Conservation (phyloP, 2,797 vertebrate genomes). For the Manis pentadactyla region DNA sequence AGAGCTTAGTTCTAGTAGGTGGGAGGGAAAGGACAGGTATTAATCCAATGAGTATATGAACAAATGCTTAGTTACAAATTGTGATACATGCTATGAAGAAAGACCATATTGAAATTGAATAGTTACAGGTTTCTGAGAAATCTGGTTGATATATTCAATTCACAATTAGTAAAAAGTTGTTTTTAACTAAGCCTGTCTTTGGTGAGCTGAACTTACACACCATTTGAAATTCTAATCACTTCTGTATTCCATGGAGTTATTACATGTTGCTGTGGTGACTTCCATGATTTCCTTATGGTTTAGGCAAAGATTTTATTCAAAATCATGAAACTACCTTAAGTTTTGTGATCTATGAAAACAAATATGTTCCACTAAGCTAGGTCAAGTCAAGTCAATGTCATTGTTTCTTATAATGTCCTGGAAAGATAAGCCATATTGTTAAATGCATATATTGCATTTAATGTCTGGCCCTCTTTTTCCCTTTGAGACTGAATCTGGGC, state of each 20-base stretch:
- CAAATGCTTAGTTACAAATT: neutral
- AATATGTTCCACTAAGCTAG: neutral
- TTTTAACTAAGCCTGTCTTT: slow-evolving; percentile 15
- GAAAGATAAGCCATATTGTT: neutral
- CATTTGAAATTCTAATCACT: neutral
- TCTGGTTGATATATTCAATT: neutral
- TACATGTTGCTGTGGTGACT: neutral
- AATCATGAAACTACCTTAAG: neutral
- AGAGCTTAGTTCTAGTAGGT: neutral
- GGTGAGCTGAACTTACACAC: neutral
- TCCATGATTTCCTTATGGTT: neutral
- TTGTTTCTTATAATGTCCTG: neutral
- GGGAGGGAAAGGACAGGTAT: neutral
- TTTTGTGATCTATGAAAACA: neutral
- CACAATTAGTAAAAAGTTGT: slow-evolving; percentile 17
- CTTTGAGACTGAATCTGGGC: neutral
- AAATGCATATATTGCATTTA: neutral
- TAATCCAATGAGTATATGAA: neutral
- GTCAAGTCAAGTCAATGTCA: neutral
- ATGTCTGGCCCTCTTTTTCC: neutral
- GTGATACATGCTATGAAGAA: neutral
- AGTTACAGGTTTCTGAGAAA: slow-evolving; percentile 28
- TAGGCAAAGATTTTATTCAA: neutral
- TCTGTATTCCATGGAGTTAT: neutral
- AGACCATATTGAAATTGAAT: neutral